Base-by-base conservation (phyloP, 2,797 vertebrate species). In the Poecilia velifera region DNA sequence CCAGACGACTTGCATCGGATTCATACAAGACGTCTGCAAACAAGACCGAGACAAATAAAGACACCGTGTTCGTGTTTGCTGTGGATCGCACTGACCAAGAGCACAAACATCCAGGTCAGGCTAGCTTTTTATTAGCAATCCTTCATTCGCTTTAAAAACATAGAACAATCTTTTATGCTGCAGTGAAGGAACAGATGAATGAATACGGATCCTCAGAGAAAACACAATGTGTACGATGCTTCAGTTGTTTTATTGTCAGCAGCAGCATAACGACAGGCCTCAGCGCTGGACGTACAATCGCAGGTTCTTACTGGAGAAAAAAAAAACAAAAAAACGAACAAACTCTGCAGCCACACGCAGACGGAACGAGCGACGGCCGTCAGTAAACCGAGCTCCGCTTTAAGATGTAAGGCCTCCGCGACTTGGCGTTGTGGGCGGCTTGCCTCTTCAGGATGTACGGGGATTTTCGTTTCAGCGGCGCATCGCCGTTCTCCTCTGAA, bases 361-460 rank as follows among this genome's bases (percentile, higher is more conserved):
- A 85, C 66, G 72, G 93, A 84, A 91, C 53, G 64, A 0, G 64
- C 55, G 59, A 71, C 22, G 76, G 41, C 6, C 68, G 83, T 99
- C 96, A 99, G 96, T 98, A 98, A 91, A 96, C 93, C 66, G 95
- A 90, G 85, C 91, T 97, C 82, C 98, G 96, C 84, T 98, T 99
- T 82, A 99, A 95, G 90, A 99, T 99, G 93, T 99, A 99, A 8
- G 98, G 98, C 91, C 98, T 96, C 93, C 98, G 96, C 51, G 97
- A 95, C 94, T 99, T 99, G 94, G 95, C 95, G 85, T 93, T 96
- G 82, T 96, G 96, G 34, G 62, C 66, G 0, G 96, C 90, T 85
- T 99, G 97, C 80, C 98, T 94, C 93, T 98, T 99, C 91, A 99
- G 94, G 92, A 99, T 99, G 87, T 99, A 99, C 6, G 98, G 98